Conservation (phyloP, 2,888 invertebrate species). For the Hybos culiciformis region DNA sequence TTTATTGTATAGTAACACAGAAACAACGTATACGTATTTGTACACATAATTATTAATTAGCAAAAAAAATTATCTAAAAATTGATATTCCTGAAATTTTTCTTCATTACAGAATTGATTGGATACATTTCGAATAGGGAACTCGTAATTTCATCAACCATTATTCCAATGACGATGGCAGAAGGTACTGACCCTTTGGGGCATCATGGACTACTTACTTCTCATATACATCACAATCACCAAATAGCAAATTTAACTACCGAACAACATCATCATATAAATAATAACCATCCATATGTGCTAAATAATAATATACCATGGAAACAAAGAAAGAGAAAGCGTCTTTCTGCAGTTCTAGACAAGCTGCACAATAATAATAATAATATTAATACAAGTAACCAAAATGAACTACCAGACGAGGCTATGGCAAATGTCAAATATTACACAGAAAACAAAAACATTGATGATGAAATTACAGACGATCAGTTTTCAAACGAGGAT, state of each 20-base stretch:
- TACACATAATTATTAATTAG: no score
- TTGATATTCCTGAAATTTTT: no score
- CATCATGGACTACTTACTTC: slow-evolving; percentile 32
- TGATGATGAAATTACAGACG: slow-evolving; percentile 21
- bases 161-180: slow-evolving; percentile 67
- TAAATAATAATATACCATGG: slow-evolving; percentile 47
- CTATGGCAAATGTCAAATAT: slow-evolving; percentile 9
- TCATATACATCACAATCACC: slow-evolving; percentile 26
- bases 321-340: slow-evolving; percentile 65
- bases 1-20: no score
- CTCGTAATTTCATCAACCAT: no score
- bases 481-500: slow-evolving; percentile 16
- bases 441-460: slow-evolving; percentile 19
- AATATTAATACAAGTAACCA: slow-evolving; percentile 31
- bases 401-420: slow-evolving; percentile 12
- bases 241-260: no score
- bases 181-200: slow-evolving; percentile 48
- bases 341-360: slow-evolving; percentile 67
- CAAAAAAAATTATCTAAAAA: no score
- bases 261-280: slow-evolving; percentile 29
- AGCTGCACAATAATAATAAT: slow-evolving; percentile 44
- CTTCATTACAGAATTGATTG: no score
- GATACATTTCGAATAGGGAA: no score
- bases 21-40: no score
- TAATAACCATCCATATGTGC: slow-evolving; percentile 45